These are phyloP conservation scores for Drosophila biarmipes DNA, from an alignment of 1,140 invertebrate genomes.

Conservation along the genomic window DNA sequence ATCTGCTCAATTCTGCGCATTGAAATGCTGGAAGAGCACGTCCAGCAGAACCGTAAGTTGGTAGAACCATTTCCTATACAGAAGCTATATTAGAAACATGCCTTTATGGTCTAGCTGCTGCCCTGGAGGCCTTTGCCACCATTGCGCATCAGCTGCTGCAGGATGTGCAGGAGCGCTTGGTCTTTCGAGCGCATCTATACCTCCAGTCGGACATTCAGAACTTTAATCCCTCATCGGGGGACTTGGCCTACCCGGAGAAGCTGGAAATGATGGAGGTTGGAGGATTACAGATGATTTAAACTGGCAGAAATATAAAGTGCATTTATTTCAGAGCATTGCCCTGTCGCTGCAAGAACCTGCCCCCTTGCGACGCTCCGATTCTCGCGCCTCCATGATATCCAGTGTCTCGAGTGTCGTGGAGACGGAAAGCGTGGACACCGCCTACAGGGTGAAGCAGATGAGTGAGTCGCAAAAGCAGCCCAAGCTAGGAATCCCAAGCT, in stretches of 20 bases:
- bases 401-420: slow-evolving; percentile 85
- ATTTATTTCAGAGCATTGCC: slow-evolving; percentile 88
- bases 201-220: slow-evolving; percentile 95
- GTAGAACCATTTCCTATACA: slow-evolving; percentile 54
- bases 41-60: slow-evolving; percentile 90
- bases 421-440: slow-evolving; percentile 75
- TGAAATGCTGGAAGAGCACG: slow-evolving; percentile 98
- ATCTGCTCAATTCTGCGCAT: slow-evolving; percentile 96
- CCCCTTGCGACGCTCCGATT: slow-evolving; percentile 87
- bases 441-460: slow-evolving; percentile 72
- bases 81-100: background rate
- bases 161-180: slow-evolving; percentile 98
- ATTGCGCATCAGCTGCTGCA: slow-evolving; percentile 95
- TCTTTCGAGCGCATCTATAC: slow-evolving; percentile 98
- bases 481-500: background rate
- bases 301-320: background rate
- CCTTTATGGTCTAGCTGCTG: slow-evolving; percentile 83
- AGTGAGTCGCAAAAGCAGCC: slow-evolving; percentile 31
- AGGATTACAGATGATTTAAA: too few relatives aligned
- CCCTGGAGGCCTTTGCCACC: slow-evolving; percentile 92
- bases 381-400: slow-evolving; percentile 88
- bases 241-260: slow-evolving; percentile 98
- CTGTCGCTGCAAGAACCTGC: slow-evolving; percentile 88
- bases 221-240: slow-evolving; percentile 95
- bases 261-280: slow-evolving; percentile 97